These are phyloP conservation scores for Chaetura pelagica DNA, from an alignment of 2,113 vertebrate species.

Conservation along the genomic window DNA sequence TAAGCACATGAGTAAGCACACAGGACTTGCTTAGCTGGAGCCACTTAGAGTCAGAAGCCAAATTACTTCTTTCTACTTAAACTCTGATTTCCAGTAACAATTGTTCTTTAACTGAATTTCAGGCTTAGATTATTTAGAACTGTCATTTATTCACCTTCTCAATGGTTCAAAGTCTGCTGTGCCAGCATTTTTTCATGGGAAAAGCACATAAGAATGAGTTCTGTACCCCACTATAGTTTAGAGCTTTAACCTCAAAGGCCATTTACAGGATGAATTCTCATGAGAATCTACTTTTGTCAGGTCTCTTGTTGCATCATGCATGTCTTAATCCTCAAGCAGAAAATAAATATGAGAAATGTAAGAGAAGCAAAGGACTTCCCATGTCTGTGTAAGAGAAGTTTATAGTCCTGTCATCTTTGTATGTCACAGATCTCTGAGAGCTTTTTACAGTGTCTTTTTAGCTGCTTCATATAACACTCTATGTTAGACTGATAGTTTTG, in stretches of 20 bases:
- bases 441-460: background rate
- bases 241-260: background rate
- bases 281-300: background rate
- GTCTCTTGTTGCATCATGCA: background rate
- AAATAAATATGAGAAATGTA: background rate
- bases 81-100: background rate
- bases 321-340: background rate
- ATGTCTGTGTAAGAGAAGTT: background rate
- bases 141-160: constrained; percentile 24
- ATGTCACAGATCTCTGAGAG: background rate
- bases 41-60: background rate
- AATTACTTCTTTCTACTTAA: background rate
- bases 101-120: constrained; percentile 23
- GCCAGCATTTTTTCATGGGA: background rate
- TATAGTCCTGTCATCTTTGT: background rate
- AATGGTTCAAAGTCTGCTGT: background rate
- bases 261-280: background rate
- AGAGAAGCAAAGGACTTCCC: background rate
- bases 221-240: background rate
- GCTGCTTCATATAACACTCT: background rate
- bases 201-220: background rate
- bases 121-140: background rate
- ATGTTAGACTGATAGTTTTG: background rate
- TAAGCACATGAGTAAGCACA: background rate
- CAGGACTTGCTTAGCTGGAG: background rate